Base-by-base conservation (phyloP, 2,888 invertebrate genomes). In the Hemaris fuciformis region DNA sequence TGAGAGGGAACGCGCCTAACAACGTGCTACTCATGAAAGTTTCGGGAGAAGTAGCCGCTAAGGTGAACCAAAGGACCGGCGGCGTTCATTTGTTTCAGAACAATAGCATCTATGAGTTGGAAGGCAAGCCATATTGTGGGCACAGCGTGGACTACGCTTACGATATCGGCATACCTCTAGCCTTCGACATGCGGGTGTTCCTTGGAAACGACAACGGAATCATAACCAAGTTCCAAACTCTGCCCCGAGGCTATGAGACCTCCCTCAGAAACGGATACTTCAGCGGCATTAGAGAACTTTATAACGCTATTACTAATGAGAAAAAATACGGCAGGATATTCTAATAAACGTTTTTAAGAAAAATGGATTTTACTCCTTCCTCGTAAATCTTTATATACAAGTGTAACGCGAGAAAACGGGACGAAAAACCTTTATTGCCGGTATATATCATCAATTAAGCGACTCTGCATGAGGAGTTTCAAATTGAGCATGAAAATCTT, bases 161-260 rank as follows among this genome's bases (percentile, higher is more conserved):
- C 57, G 77, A 79, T 27, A 27, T 64, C 7, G 79, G 77, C 6
- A 77, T 88, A 10, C 69, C 73, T 7, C 73, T 85, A 46, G 56
- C 83, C 2, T 90, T 71, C 66, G 91, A 91, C 69, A 83, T 91
- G 86, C 81, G 90, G 6, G 85, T 91, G n/a, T 91, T 87, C 63
- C 79, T 85, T 10, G 85, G 79, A 45, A 67, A 75, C 7, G 81
- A 84, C 60, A 76, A 69, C 58, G 65, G 63, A 20, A 81, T 91
- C 10, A 74, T 88, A 66, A 69, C 80, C 34, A 81, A 76, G 71
- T 89, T 90, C 65, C 89, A 89, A 73, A 60, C 74, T 18, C 62
- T 88, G 69, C 91, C 91, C 20, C 77, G 73, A 41, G 85, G 85
- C 5, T 84, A 86, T 66, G 80, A 85, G 3, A 60, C 62, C 13